phyloP scores from a whole-genome alignment of 2,888 invertebrate species.

The Osmoderma eremita region DNA sequence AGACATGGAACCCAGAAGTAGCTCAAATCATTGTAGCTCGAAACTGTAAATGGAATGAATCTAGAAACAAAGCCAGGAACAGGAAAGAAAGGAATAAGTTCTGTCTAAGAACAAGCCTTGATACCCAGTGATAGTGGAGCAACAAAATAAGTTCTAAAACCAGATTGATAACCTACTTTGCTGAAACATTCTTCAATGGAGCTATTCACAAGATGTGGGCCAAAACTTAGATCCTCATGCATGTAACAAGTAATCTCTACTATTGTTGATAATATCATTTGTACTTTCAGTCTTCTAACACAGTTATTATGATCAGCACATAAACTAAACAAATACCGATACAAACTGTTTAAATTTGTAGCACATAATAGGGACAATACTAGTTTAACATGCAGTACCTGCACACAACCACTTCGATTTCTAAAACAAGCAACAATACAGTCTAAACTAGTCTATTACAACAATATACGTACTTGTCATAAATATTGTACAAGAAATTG shows the following conservation, averaged over 20 bases:
- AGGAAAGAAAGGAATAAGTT: too few relatives aligned
- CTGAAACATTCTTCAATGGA: slow-evolving; percentile 80
- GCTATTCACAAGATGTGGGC: slow-evolving; percentile 70
- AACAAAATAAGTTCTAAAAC: slow-evolving; percentile 15
- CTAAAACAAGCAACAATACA: slow-evolving; percentile 60
- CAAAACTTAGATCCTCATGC: slow-evolving; percentile 72
- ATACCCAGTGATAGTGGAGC: too few relatives aligned
- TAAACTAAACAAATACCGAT: slow-evolving; percentile 75
- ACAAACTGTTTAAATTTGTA: slow-evolving; percentile 71
- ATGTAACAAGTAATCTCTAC: slow-evolving; percentile 71
- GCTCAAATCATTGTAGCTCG: too few relatives aligned
- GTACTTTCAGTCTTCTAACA: slow-evolving; percentile 72
- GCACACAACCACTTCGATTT: slow-evolving; percentile 70
- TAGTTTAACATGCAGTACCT: slow-evolving; percentile 76
- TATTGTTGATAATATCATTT: slow-evolving; percentile 71
- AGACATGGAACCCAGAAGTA: too few relatives aligned
- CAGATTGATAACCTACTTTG: slow-evolving; percentile 65
- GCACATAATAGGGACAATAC: slow-evolving; percentile 74
- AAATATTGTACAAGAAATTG: slow-evolving; percentile 74
- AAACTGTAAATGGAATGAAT: too few relatives aligned
- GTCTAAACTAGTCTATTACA: slow-evolving; percentile 48
- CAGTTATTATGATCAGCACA: slow-evolving; percentile 81
- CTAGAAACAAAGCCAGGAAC: too few relatives aligned
- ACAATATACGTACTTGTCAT: slow-evolving; percentile 69
- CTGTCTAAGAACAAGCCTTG: too few relatives aligned